Base-by-base conservation (phyloP, 1,140 invertebrate species). In the Neelides sp. region DNA sequence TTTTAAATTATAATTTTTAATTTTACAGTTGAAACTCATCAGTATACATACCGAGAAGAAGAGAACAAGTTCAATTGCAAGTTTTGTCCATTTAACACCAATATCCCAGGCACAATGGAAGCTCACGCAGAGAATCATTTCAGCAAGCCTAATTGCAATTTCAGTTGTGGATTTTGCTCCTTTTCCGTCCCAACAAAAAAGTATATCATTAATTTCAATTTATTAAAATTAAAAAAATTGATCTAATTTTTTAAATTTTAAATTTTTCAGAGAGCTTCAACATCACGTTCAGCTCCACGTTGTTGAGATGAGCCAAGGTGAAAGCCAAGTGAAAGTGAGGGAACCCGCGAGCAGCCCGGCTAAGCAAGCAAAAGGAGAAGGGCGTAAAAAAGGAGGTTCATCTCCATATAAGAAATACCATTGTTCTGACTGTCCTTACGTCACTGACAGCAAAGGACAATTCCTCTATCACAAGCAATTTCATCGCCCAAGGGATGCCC, bases 381-480 rank as follows among this genome's bases (percentile, higher is more conserved):
- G 2, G 17, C 15, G 8, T 2, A 28, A 3, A 28, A 30, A n/a
- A 26, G 52, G 32, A 12, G 39, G 39, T 12, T 22, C 23, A 12
- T 37, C 30, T 35, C 56, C 35, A 39, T 46, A 57, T 65, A 78
- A 77, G 61, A 71, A 78, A 49, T 80, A 82, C 64, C 75, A 74
- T 60, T 87, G 83, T 61, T 70, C 72, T 0, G 70, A 75, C 35
- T 87, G 84, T 65, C 83, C 84, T 0, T 86, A 84, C 64, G 79
- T 81, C 51, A 83, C 79, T 23, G 82, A 85, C 62, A 85, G 80
- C 63, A 84, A 85, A 65, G 82, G 82, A 35, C 84, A 89, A 64
- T 85, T 79, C 61, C 74, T 83, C 55, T 85, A 88, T 64, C 74
- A 75, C 85, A 81, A 83, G 58, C 83, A 89, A 64, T 83, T 89